Base-by-base conservation (phyloP, 2,888 invertebrate species). In the Drosophila greeni region DNA sequence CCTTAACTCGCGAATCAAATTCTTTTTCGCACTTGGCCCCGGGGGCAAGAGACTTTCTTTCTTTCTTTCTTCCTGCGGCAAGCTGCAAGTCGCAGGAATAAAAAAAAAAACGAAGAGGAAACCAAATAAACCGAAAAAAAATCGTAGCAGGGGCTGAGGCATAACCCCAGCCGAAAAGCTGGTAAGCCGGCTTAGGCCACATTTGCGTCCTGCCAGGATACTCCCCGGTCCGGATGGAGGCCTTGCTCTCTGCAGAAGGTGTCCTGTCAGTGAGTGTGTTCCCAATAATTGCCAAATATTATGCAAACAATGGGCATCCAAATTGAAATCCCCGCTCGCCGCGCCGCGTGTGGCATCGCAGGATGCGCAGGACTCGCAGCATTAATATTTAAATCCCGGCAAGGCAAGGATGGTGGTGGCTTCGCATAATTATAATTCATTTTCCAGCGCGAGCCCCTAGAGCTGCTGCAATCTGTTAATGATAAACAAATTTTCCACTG, bases 271-370 rank as follows among this genome's bases (percentile, higher is more conserved):
- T 80, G 72, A 75, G 72, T 57, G 66, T 82, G 85, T 82, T 56
- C 72, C 72, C 74, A 64, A 84, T 83, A 84, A 82, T 83, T 80
- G 84, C 74, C 83, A 78, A 82, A 82, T 85, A 78, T 85, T 85
- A 85, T 84, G 84, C 82, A 84, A 85, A 84, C 83, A 84, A 85
- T 74, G 66, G 71, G 74, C 56, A 68, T 66, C 57, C 80, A 70
- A 68, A 65, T 66, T 60, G 52, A 74, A 80, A 84, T 82, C 82
- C 80, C 53, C 55, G 62, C 57, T 51, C 84, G 60, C 82, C 71
- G 76, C 82, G 85, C 82, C 72, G 85, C 82, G 85, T 82, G 82
- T 83, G 84, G 82, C 74, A 82, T 42, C 34, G 36, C 33, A 43
- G 45, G 47, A 54, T 56, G 39, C 60, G 36, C 40, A 23, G 40